phyloP scores from a whole-genome alignment of 2,797 vertebrate genomes.

The Tragelaphus oryx region DNA sequence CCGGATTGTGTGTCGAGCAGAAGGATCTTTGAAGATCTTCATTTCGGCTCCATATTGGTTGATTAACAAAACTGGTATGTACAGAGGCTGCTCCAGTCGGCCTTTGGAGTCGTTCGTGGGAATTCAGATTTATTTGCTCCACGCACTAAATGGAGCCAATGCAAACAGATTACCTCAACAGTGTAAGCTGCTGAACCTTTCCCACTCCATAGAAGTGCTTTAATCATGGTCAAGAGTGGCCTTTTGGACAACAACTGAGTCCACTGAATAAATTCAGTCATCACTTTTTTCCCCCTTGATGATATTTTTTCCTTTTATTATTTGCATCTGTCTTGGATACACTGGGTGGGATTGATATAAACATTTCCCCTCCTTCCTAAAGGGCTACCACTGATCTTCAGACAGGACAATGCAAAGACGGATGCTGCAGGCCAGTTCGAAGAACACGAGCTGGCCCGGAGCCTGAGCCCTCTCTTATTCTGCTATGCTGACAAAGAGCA shows the following conservation, averaged over 20 bases:
- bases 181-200: neutral
- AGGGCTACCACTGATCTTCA: constrained; percentile 97
- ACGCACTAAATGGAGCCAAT: constrained; percentile 10
- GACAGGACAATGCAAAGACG: constrained; percentile 93
- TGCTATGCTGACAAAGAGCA: constrained; percentile 98
- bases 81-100: neutral
- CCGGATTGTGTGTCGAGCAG: constrained; percentile 91
- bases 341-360: constrained; percentile 26
- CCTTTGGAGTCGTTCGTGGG: neutral
- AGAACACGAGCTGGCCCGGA: constrained; percentile 96
- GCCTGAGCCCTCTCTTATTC: constrained; percentile 95
- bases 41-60: constrained; percentile 97
- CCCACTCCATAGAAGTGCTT: neutral
- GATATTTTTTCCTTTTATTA: neutral
- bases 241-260: neutral
- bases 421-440: constrained; percentile 97
- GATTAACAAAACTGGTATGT: constrained; percentile 94
- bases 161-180: constrained; percentile 27
- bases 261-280: neutral
- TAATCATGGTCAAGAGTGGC: neutral
- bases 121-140: constrained; percentile 9
- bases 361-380: constrained; percentile 51
- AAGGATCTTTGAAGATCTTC: constrained; percentile 94
- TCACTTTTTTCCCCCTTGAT: neutral
- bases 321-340: neutral